A percentile compares a stretch with the other conserved stretches of the same genome.
phyloP scores from a whole-genome alignment of 2,113 vertebrate species.

The Buteo buteo region DNA sequence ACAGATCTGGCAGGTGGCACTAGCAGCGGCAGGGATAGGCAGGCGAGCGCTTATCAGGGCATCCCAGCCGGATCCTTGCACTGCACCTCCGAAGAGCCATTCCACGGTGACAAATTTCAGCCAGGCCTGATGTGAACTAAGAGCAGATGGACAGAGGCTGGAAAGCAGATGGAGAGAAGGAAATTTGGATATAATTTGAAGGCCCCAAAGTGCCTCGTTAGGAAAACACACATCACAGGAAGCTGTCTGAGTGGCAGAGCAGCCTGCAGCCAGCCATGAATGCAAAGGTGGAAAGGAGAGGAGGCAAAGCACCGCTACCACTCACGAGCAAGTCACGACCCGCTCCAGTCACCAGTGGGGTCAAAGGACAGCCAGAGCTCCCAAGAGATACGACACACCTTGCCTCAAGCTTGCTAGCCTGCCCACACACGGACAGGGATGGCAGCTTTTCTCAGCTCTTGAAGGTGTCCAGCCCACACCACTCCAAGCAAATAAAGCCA shows the following conservation, averaged over 20 bases:
- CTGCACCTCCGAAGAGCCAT: not conserved
- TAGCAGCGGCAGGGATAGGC: fast-evolving
- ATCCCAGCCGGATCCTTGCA: fast-evolving
- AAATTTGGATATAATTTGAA: not conserved
- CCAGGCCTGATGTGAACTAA: not conserved
- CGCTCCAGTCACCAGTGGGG: not conserved
- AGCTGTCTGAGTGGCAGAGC: not conserved
- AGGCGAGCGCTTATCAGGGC: fast-evolving
- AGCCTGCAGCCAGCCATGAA: not conserved
- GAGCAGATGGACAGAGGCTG: slow-evolving; percentile 7
- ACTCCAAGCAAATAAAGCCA: not conserved
- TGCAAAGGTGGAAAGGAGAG: not conserved
- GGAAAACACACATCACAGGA: not conserved
- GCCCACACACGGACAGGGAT: too few relatives aligned
- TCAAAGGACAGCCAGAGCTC: not conserved
- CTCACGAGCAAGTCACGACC: not conserved
- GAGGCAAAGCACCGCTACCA: not conserved
- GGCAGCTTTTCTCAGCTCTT: not conserved
- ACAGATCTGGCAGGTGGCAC: fast-evolving
- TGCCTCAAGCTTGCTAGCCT: not conserved
- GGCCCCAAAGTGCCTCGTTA: not conserved
- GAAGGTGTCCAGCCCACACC: not conserved
- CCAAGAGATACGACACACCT: not conserved
- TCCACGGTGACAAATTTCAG: not conserved
- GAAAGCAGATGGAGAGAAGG: not conserved